Conservation (phyloP, 1,140 invertebrate species). For the Venustaconcha ellipsiformis region DNA sequence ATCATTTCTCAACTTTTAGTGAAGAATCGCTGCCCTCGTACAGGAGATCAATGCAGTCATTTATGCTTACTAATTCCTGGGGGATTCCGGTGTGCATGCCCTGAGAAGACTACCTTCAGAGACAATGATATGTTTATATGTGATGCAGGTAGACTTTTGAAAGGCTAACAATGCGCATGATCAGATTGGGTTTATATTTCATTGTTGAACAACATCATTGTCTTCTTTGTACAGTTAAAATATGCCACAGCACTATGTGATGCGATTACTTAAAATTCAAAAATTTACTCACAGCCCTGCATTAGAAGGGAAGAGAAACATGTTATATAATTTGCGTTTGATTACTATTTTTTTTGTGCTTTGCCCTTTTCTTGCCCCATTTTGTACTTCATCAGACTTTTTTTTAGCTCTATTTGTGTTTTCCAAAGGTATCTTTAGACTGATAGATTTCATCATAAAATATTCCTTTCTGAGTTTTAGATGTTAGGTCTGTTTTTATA, state of each 20-base stretch:
- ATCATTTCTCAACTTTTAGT: constrained; percentile 64
- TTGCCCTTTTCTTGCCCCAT: too few species aligned
- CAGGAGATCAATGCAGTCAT: constrained; percentile 83
- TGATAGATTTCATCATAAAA: too few species aligned
- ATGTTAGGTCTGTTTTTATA: too few species aligned
- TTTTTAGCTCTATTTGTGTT: too few species aligned
- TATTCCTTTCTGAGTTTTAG: too few species aligned
- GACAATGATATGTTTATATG: constrained; percentile 63
- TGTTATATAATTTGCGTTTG: neutral
- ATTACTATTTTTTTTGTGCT: too few species aligned
- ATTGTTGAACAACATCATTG: constrained; percentile 15
- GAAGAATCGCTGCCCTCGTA: constrained; percentile 79
- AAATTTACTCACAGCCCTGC: neutral
- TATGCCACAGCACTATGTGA: neutral
- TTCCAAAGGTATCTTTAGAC: too few species aligned
- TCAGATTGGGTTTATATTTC: constrained; percentile 8
- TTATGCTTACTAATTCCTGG: constrained; percentile 89
- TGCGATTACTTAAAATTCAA: neutral
- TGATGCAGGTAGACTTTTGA: constrained; percentile 77
- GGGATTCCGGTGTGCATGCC: constrained; percentile 89
- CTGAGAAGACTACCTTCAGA: constrained; percentile 76
- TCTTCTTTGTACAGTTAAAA: constrained; percentile 5
- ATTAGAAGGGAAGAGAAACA: neutral
- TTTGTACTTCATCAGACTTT: too few species aligned
- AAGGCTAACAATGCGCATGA: neutral